A percentile compares a stretch with the other conserved stretches of the same genome.
Conservation (phyloP, 1,140 invertebrate species). For the Delia radicum region DNA sequence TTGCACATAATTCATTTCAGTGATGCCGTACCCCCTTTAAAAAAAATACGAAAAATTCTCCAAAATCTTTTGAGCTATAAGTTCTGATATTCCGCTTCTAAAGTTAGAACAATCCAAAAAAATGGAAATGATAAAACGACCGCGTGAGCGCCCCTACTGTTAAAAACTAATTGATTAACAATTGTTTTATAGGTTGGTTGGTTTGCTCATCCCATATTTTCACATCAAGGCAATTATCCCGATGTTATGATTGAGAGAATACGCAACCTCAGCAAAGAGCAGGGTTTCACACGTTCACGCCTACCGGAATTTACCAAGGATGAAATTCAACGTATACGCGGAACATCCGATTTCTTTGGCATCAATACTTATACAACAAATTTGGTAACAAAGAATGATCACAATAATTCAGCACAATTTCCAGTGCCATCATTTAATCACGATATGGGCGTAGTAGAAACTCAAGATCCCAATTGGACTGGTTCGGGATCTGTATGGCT, state of each 20-base stretch:
- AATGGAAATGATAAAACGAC: no score
- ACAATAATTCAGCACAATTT: constrained; percentile 53
- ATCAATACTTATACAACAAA: constrained; percentile 63
- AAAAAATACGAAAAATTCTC: no score
- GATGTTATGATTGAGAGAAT: constrained; percentile 62
- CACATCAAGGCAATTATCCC: constrained; percentile 65
- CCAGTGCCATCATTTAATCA: constrained; percentile 58
- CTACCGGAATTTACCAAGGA: constrained; percentile 64
- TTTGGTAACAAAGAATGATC: constrained; percentile 53
- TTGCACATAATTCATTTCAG: no score
- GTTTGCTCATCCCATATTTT: constrained; percentile 66
- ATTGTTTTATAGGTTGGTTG: constrained; percentile 58
- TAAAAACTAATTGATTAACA: background rate
- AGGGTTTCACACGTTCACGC: constrained; percentile 61
- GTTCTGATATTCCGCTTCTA: no score
- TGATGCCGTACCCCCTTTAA: no score
- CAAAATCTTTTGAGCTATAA: no score
- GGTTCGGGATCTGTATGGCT: constrained; percentile 58
- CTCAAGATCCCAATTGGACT: constrained; percentile 57
- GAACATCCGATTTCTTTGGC: constrained; percentile 65
- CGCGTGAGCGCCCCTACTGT: no score
- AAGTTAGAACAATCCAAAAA: no score
- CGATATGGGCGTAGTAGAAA: constrained; percentile 57
- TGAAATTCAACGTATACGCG: constrained; percentile 62
- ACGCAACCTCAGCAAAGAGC: constrained; percentile 59